Evolutionary conservation across 2,888 invertebrate species (phyloP), one percentile per base, ranked within the genome.

Genomic region (Sarcophaga rosellei): DNA sequence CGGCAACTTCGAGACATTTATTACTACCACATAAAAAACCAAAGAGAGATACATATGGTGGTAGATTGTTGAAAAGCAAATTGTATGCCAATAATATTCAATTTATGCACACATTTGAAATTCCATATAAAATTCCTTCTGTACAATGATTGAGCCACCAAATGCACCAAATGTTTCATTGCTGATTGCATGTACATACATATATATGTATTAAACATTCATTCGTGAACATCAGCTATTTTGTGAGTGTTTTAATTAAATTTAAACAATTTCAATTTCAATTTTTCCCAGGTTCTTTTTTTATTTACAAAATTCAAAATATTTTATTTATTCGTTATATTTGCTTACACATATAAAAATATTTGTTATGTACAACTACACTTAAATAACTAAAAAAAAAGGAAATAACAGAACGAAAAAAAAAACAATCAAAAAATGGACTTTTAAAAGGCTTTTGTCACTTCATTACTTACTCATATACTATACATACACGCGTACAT

Each of bases 171-270:
- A 21, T 53, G 35, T 35, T 35, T 69, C 44, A 21, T 17, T 69
- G 12, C 45, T 45, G 23, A 68, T 68, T 77, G 4, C 68, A 23
- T 21, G 11, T 20, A 25, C 4, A 25, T 25, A 35, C 10, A 2
- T 5, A 23, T 69, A 25, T 25, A 35, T 35, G 10, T 5, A 23
- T 69, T 45, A 61, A 44, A 68, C 59, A 45, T 44, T 75, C 25
- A 61, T 69, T 77, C 77, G 47, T 68, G 61, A 77, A 59, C 53
- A 77, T 21, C 44, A 59, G 45, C 45, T 69, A 61, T 25, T 68
- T 77, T n/a, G 53, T n/a, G n/a, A n/a, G n/a, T 59, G 59, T 35
- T 69, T 77, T 47, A 69, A 44, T 77, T 69, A 77, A 77, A 77
- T 61, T n/a, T 47, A 69, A 23, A 25, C n/a, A 61, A 74, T 74